phyloP scores from a whole-genome alignment of 2,113 vertebrate genomes.

The Brachionichthys hirsutus region DNA sequence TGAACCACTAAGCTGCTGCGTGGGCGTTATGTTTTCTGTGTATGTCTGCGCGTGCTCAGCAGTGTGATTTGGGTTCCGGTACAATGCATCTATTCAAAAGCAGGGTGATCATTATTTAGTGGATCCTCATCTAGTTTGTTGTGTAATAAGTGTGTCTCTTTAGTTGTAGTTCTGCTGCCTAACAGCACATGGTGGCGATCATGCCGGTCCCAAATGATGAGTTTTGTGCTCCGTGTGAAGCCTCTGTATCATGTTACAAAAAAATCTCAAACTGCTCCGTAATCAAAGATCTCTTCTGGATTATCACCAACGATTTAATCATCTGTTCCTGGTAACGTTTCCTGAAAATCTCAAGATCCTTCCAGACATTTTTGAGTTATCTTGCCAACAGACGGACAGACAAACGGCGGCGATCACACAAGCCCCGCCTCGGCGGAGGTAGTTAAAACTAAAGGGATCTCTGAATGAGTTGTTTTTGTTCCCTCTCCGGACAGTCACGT shows the following conservation, averaged over 20 bases:
- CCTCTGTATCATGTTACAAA: no score
- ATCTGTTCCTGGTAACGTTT: no score
- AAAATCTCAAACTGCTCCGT: no score
- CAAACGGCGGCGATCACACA: no score
- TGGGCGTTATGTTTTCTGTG: slow-evolving; percentile 48
- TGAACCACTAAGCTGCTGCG: slow-evolving; percentile 46
- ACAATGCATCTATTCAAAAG: slow-evolving; percentile 38
- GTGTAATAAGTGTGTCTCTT: slow-evolving; percentile 50
- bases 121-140: slow-evolving; percentile 26
- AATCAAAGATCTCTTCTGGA: no score
- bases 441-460: no score
- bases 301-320: no score
- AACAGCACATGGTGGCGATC: neutral
- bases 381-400: no score
- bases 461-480: slow-evolving; percentile 4
- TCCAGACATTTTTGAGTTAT: no score
- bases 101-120: slow-evolving; percentile 30
- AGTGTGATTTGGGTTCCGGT: slow-evolving; percentile 29
- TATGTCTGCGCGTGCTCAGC: neutral
- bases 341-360: no score
- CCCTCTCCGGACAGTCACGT: slow-evolving; percentile 25
- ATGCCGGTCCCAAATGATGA: slow-evolving; percentile 14
- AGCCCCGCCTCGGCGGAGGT: no score
- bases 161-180: neutral
- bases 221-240: no score